Base-by-base conservation (phyloP, 2,113 vertebrate species). In the Scatophagus argus region DNA sequence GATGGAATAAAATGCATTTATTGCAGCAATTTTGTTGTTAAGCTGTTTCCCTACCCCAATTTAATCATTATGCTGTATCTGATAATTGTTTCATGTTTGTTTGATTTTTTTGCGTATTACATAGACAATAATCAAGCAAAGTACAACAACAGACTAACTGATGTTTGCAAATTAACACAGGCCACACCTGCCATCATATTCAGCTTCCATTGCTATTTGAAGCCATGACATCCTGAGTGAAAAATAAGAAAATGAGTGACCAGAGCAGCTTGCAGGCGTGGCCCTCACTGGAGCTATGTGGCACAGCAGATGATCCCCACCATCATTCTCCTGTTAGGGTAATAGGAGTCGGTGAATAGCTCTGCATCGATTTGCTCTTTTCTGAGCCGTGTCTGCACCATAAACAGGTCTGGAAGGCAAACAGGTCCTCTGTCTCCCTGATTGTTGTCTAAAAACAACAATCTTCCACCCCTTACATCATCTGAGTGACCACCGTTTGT, bases 301-400 rank as follows among this genome's bases (percentile, higher is more conserved):
- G 77, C 79, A 51, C 47, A 23, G 63, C 70, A 81, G 83, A 87
- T 77, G 80, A 87, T 79, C 71, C 76, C 70, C 63, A 75, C 68
- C 86, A 82, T 90, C 64, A 75, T 66, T 83, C 65, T 88, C 78
- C 68, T 83, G 81, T 85, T 84, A 71, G 82, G 59, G 85, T 88
- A 91, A 92, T 82, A 76, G 77, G 76, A 92, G 76, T 75, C 69
- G 9, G 79, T 59, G 60, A 87, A 72, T 43, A 83, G 86, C 34
- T 70, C 58, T 31, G 52, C 87, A 93, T 90, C 41, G 87, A 93
- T 92, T 84, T 61, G 79, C 62, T 88, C 67, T 66, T 71, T 74
- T 73, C 65, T 77, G 81, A 78, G 70, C 43, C 61, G 68, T 64
- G 63, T 75, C 25, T 85, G 49, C 47, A 52, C 54, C 66, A 55